These are phyloP conservation scores for Chloroceryle inda DNA, from an alignment of 2,797 vertebrate genomes.

Conservation along the genomic window DNA sequence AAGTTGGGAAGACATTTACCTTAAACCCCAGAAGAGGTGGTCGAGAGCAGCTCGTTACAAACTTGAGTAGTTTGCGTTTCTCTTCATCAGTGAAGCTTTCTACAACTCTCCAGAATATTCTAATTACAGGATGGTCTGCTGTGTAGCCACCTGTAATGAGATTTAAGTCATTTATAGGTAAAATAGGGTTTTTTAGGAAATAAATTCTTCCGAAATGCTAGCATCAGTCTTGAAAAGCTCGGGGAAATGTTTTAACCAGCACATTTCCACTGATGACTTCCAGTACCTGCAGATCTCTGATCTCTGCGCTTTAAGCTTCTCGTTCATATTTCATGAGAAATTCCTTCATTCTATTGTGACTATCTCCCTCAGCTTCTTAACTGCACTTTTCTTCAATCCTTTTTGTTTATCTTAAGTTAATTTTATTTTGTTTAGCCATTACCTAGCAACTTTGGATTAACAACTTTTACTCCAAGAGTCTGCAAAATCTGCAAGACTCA, in stretches of 20 bases:
- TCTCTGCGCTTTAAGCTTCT: not conserved
- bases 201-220: not conserved
- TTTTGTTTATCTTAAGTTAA: not conserved
- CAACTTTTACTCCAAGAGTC: not conserved
- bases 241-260: not conserved
- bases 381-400: not conserved
- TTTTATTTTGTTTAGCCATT: not conserved
- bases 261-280: not conserved
- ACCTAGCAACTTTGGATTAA: not conserved
- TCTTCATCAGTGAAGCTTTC: slow-evolving; percentile 96
- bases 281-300: not conserved
- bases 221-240: not conserved
- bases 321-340: too few relatives aligned
- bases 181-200: not conserved
- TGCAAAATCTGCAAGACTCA: not conserved
- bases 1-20: slow-evolving; percentile 76
- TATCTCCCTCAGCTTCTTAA: not conserved
- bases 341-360: not conserved
- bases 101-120: slow-evolving; percentile 96
- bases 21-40: slow-evolving; percentile 97
- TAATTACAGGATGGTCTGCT: slow-evolving; percentile 94
- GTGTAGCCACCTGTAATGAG: slow-evolving; percentile 90
- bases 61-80: slow-evolving; percentile 95
- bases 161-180: not conserved
- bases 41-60: slow-evolving; percentile 97